A percentile compares a stretch with the other conserved stretches of the same genome.
Conservation (phyloP, 2,888 invertebrate genomes). For the Calameuta idolon region DNA sequence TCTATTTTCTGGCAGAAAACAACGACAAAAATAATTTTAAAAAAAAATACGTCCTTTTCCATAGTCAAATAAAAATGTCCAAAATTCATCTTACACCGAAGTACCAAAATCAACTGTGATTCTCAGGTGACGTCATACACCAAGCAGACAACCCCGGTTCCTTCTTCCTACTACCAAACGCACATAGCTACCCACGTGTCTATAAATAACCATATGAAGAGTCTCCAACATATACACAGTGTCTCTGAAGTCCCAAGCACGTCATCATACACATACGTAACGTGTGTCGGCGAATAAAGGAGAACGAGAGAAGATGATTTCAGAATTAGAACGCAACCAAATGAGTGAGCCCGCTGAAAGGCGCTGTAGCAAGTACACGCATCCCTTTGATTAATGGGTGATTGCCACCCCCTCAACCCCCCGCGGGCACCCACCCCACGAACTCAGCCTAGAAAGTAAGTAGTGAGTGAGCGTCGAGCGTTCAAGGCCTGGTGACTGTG, state of each 20-base stretch:
- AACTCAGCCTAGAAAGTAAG: slow-evolving; percentile 52
- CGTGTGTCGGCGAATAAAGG: neutral
- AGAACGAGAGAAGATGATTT: neutral
- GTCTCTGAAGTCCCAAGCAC: neutral
- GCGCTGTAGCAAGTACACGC: slow-evolving; percentile 21
- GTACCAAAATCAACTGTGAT: no score
- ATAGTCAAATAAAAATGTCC: no score
- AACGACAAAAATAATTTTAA: neutral
- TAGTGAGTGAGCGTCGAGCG: slow-evolving; percentile 54
- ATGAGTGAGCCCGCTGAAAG: neutral
- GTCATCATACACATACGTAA: neutral
- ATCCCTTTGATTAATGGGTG: slow-evolving; percentile 52
- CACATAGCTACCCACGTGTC: neutral
- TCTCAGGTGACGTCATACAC: no score
- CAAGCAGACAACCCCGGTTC: neutral
- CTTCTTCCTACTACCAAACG: neutral
- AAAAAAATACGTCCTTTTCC: no score
- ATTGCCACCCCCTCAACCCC: slow-evolving; percentile 36
- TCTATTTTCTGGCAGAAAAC: neutral
- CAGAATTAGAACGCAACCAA: neutral
- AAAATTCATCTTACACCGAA: no score
- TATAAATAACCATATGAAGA: neutral
- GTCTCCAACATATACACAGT: neutral
- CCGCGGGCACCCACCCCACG: slow-evolving; percentile 15
- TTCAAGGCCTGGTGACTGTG: slow-evolving; percentile 65